A percentile compares a stretch with the other conserved stretches of the same genome.
These are phyloP conservation scores for Callipepla squamata DNA, from an alignment of 2,113 vertebrate genomes.

Conservation along the genomic window DNA sequence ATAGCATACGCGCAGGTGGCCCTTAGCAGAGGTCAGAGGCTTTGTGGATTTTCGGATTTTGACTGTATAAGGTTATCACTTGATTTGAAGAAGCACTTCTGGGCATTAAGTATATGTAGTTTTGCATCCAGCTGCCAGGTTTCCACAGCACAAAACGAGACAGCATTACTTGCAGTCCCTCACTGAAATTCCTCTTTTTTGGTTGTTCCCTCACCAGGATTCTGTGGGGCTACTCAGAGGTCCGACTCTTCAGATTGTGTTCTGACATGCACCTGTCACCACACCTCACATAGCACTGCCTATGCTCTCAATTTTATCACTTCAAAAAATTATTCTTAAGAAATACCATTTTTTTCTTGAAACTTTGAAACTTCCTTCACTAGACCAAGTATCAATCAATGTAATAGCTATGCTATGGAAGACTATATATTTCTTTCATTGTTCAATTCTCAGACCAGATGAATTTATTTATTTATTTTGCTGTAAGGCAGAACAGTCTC, in stretches of 20 bases:
- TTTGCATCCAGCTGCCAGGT: not conserved
- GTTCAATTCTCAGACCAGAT: not conserved
- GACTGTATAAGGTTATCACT: not conserved
- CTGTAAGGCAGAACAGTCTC: not conserved
- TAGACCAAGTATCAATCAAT: slow-evolving; percentile 33
- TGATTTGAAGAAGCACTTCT: not conserved
- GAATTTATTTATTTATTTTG: not conserved
- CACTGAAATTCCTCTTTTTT: not conserved
- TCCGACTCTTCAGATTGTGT: accelerated
- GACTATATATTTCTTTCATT: not conserved
- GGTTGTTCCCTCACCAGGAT: not conserved
- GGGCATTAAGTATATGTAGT: not conserved
- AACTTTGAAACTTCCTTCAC: slow-evolving; percentile 6
- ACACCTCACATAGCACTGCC: not conserved
- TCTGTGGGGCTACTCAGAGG: not conserved
- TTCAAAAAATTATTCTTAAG: slow-evolving; percentile 1
- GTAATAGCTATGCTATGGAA: not conserved
- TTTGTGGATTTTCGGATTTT: not conserved
- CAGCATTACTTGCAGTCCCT: not conserved
- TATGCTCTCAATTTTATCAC: not conserved
- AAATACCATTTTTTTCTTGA: slow-evolving; percentile 17
- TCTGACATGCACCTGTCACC: not conserved
- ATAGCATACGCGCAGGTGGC: too few relatives aligned
- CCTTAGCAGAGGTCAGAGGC: not conserved
- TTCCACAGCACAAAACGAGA: not conserved